Conservation (phyloP, 92 coral and sea anemone species). For the Anthopleura xanthogrammica region DNA sequence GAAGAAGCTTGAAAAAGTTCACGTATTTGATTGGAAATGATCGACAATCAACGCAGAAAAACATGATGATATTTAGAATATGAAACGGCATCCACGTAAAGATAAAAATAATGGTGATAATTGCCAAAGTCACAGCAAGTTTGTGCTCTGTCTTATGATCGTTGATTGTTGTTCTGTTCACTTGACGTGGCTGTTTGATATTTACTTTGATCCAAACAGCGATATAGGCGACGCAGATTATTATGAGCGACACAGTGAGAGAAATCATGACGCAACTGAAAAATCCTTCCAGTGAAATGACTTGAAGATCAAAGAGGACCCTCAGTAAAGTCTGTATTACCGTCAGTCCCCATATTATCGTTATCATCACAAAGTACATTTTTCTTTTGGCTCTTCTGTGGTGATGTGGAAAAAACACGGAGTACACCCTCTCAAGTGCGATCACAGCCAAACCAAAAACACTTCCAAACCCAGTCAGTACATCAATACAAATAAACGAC, state of each 20-base stretch:
- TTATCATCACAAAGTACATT: conserved; percentile 27
- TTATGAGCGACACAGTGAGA: conserved; percentile 28
- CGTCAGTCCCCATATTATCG: conserved; percentile 39
- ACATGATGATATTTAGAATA: conserved; percentile 30
- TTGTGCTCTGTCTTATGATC: conserved; percentile 35
- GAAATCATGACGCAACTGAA: conserved; percentile 30
- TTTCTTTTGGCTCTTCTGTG: conserved; percentile 37
- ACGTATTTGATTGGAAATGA: conserved; percentile 20
- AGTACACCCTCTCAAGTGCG: conserved; percentile 49
- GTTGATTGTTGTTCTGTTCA: neutral
- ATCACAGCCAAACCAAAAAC: conserved; percentile 51
- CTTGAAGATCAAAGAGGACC: conserved; percentile 11
- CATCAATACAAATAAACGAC: conserved; percentile 36
- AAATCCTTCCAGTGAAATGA: conserved; percentile 32
- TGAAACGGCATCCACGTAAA: conserved; percentile 47
- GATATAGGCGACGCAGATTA: conserved; percentile 34
- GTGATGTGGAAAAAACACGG: conserved; percentile 51
- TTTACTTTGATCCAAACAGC: conserved; percentile 42
- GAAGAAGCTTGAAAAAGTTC: conserved; percentile 38
- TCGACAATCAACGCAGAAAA: conserved; percentile 26
- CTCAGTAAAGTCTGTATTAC: conserved; percentile 21
- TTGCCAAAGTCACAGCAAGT: conserved; percentile 40
- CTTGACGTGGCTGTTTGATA: conserved; percentile 10
- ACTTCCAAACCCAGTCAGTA: conserved; percentile 56
- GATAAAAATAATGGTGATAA: conserved; percentile 28